Base-by-base conservation (phyloP, 2,113 vertebrate genomes). In the Ondatra zibethicus region DNA sequence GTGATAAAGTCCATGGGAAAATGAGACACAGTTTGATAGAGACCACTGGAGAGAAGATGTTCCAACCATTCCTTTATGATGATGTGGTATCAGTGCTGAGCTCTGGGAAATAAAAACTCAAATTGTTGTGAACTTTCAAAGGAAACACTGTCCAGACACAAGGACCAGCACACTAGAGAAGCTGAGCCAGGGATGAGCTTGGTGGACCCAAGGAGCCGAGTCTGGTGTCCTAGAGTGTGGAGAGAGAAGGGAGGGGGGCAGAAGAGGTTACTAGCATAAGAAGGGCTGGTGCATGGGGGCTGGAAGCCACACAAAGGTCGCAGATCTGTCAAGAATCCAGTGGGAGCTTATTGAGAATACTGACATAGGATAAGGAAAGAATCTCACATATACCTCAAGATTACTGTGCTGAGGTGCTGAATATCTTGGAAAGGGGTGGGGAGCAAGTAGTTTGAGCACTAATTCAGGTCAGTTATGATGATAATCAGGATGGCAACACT, bases 1-100 rank as follows among this genome's bases (percentile, higher is more conserved):
- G 47, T 70, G 50, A 89, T 73, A 78, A 96, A 66, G 7, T 12
- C 80, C 89, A 4, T 92, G 90, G 89, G 65, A 81, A 95, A 90
- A 80, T 75, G 23, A 72, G 68, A 21, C 3, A 7, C 14, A 42
- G 16, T 25, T 68, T 81, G 55, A 39, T 39, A 73, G 33, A 45
- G 65, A 90, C 52, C 9, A 9, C 70, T 6, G 19, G 17, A 61
- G 12, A 75, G 31, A 52, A 9, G 39, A 50, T 84, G 13, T 87
- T 88, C 33, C 31, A 58, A 73, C 52, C 77, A 63, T 42, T 55
- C 9, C 29, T 58, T 88, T 68, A 29, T 88, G n/a, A 68, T 16
- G 45, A 68, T 12, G 12, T 21, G 19, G 55, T 58, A 29, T 66
- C 72, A 65, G 29, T 68, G 55, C 13, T 80, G 55, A 96, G 36